Conservation (phyloP, 2,113 vertebrate species). For the Apaloderma vittatum region DNA sequence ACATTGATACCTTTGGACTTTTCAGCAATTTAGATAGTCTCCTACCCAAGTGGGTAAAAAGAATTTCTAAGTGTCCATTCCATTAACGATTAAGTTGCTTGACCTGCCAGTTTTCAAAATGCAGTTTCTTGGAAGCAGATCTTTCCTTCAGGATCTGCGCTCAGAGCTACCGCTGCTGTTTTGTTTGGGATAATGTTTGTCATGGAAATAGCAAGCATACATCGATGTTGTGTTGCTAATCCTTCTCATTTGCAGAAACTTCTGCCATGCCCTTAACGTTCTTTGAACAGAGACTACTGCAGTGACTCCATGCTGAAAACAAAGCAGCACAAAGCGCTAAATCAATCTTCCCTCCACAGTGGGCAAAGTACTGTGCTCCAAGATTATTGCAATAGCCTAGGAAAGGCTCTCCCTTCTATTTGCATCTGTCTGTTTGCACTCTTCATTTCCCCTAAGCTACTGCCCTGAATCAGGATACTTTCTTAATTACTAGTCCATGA, state of each 20-base stretch:
- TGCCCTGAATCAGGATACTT: not conserved
- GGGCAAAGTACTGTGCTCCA: not conserved
- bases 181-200: not conserved
- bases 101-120: not conserved
- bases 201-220: not conserved
- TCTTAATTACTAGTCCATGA: constrained; percentile 27
- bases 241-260: not conserved
- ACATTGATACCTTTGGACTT: not conserved
- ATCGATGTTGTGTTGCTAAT: not conserved
- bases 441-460: not conserved
- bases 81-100: not conserved
- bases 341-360: not conserved
- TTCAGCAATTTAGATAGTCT: not conserved
- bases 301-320: not conserved
- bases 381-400: not conserved
- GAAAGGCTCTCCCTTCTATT: not conserved
- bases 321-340: not conserved
- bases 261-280: not conserved
- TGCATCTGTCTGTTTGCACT: not conserved
- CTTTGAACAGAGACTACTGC: not conserved
- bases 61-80: not conserved
- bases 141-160: not conserved
- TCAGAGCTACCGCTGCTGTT: not conserved
- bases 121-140: not conserved
- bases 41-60: not conserved